Evolutionary conservation across 2,113 vertebrate genomes (phyloP).

Genomic region (Sylvilagus bachmani): DNA sequence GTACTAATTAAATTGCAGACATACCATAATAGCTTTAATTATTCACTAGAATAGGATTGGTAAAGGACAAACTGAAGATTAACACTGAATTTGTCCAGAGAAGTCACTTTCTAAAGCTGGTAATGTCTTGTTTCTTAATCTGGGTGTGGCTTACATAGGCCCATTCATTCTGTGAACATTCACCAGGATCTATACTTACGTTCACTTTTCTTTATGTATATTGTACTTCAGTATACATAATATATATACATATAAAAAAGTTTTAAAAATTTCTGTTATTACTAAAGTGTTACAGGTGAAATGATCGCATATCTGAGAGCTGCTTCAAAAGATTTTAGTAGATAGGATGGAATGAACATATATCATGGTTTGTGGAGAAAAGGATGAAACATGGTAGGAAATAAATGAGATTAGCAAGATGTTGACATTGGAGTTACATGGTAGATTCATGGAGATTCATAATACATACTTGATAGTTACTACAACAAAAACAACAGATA

Average conservation of each 20-base stretch:
- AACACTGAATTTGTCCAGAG: constrained; percentile 25
- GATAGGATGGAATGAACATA: background rate
- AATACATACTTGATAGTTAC: constrained; percentile 1
- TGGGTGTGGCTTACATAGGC: background rate
- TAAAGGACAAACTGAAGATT: background rate
- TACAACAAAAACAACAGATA: background rate
- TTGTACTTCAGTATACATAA: constrained; percentile 35
- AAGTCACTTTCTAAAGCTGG: background rate
- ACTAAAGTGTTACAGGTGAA: constrained; percentile 2
- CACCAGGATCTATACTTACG: background rate
- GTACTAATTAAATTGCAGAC: background rate
- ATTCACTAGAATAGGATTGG: background rate
- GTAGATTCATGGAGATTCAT: background rate
- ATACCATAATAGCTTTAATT: constrained; percentile 13
- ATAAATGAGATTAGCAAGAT: constrained; percentile 20
- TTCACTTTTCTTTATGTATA: constrained; percentile 28
- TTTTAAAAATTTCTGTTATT: background rate
- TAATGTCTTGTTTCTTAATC: background rate
- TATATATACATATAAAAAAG: too few species aligned
- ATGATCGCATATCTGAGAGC: background rate
- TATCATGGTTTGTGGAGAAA: background rate
- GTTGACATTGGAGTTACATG: background rate
- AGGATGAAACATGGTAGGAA: background rate
- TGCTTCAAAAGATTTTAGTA: constrained; percentile 31
- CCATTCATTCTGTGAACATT: background rate